Base-by-base conservation (phyloP, 2,113 vertebrate species). In the Perccottus glenii region DNA sequence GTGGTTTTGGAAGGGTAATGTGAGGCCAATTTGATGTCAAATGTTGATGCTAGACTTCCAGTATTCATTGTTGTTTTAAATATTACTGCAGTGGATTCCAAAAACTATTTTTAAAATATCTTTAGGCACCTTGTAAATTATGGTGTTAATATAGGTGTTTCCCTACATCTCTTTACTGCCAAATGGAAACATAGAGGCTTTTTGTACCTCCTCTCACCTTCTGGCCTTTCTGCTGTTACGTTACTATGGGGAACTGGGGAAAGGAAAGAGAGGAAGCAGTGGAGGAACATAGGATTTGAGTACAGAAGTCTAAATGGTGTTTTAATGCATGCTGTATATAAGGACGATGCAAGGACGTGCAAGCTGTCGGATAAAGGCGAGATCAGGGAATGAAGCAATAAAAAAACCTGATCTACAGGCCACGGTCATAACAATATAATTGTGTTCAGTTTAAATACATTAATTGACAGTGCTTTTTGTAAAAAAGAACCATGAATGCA, bases 201-300 rank as follows among this genome's bases (percentile, higher is more conserved):
- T 90, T 89, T 84, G 80, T 87, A 84, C 84, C 77, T 85, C 81
- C 83, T 90, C n/a, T 16, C 78, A 78, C 80, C 85, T 85, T 72
- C 73, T 87, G 87, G 46, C 82, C 67, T 78, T 57, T 80, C 55
- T 73, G 35, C 74, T 67, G 43, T 77, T 66, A 69, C 63, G 19
- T 50, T 82, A 67, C 84, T 73, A 2, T 49, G n/a, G 81, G 84
- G 85, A 84, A 53, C 69, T 27, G 32, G 7, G 36, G 11, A 8
- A 38, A 61, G 44, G 47, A 59, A 56, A n/a, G 62, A 61, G 64
- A 53, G 12, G 62, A 59, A 57, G 49, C 50, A 36, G 63, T 19
- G 19, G 47, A 19, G 71, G 47, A 64, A 40, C 44, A 67, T 53
- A 46, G 45, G 35, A 44, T 78, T 69, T 49, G 64, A 66, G 70